Evolutionary conservation across 2,888 invertebrate genomes (phyloP).

Genomic region (Scotopteryx bipunctaria): DNA sequence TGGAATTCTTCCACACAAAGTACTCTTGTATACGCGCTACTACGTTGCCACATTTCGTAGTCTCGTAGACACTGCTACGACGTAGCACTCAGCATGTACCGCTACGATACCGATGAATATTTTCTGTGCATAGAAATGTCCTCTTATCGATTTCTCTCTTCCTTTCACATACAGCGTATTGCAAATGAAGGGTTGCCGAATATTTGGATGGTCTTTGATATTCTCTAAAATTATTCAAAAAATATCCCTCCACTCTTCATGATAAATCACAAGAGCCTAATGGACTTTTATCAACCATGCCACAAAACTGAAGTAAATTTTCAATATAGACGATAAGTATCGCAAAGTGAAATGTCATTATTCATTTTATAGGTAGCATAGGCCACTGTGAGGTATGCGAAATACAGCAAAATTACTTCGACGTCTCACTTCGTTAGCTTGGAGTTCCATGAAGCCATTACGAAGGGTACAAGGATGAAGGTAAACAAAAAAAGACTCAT

Average conservation of each 20-base stretch:
- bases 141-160: neutral
- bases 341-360: conserved; percentile 35
- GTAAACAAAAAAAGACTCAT: conserved; percentile 37
- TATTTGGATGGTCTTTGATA: neutral
- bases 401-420: conserved; percentile 38
- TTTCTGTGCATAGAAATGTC: neutral
- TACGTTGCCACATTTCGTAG: too few relatives aligned
- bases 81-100: neutral
- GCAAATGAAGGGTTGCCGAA: neutral
- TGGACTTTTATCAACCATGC: conserved; percentile 18
- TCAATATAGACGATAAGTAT: conserved; percentile 36
- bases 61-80: conserved; percentile 41
- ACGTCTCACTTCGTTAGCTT: conserved; percentile 37
- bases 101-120: neutral
- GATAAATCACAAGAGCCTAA: conserved; percentile 28
- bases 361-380: conserved; percentile 31
- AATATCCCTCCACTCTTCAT: conserved; percentile 7
- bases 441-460: conserved; percentile 37
- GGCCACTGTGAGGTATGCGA: conserved; percentile 35
- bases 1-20: too few relatives aligned
- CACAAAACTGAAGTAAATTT: conserved; percentile 26
- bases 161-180: neutral
- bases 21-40: too few relatives aligned
- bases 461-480: conserved; percentile 31
- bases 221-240: conserved; percentile 1